Percentiles rank a stretch among this genome's conserved stretches.
Evolutionary conservation across 2,888 invertebrate species (phyloP).

Genomic region (Callinectes sapidus): DNA sequence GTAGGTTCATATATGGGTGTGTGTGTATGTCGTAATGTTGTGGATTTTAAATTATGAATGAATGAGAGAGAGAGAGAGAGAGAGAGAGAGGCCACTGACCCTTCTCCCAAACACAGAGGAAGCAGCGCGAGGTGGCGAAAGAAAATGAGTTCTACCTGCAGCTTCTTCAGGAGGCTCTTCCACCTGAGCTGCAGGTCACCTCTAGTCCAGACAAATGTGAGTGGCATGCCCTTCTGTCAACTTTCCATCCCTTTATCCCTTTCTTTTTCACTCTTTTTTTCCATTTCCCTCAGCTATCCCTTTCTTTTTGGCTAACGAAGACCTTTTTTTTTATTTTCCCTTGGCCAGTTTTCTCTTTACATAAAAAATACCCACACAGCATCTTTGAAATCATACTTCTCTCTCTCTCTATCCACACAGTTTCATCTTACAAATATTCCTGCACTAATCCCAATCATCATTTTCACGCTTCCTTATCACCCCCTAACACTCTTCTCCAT

Average conservation of each 20-base stretch:
- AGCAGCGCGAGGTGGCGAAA: constrained; percentile 94
- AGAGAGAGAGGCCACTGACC: not conserved
- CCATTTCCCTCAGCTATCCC: too few relatives aligned
- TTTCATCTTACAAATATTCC: not conserved
- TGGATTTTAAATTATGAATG: not conserved
- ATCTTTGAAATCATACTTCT: not conserved
- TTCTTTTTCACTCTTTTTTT: too few relatives aligned
- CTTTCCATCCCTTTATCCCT: too few relatives aligned
- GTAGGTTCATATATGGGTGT: too few relatives aligned
- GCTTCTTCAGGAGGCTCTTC: constrained; percentile 92
- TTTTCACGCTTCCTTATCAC: not conserved
- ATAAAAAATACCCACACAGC: too few relatives aligned
- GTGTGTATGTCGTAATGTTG: not conserved
- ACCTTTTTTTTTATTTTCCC: too few relatives aligned
- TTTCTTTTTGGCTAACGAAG: too few relatives aligned
- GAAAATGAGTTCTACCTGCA: constrained; percentile 97
- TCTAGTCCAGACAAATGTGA: constrained; percentile 66
- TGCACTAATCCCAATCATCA: too few relatives aligned
- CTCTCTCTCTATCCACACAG: not conserved
- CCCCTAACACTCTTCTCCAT: not conserved
- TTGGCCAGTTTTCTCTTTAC: too few relatives aligned
- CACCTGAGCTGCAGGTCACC: constrained; percentile 79
- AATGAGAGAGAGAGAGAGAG: not conserved
- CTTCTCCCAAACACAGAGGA: constrained; percentile 80
- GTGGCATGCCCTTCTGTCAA: not conserved